A percentile compares a stretch with the other conserved stretches of the same genome.
These are phyloP conservation scores for Adoxophyes honmai DNA, from an alignment of 1,140 invertebrate genomes.

Conservation along the genomic window DNA sequence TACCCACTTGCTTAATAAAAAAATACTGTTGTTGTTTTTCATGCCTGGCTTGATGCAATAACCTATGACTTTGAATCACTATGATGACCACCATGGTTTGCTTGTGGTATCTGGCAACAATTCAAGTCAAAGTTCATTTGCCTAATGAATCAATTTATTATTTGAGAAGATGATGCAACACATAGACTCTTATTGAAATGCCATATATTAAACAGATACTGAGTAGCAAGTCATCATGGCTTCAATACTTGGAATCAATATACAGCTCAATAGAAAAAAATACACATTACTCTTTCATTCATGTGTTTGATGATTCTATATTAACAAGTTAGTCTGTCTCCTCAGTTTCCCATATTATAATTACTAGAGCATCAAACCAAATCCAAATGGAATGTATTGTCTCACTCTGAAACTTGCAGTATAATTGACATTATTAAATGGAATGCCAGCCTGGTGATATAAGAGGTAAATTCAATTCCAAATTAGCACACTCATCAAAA, in stretches of 20 bases:
- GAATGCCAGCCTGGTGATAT: not conserved
- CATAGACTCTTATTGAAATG: slow-evolving; percentile 23
- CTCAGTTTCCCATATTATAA: not conserved
- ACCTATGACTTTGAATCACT: not conserved
- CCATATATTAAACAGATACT: not conserved
- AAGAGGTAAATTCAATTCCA: not conserved
- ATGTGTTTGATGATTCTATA: not conserved
- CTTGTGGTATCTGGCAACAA: not conserved
- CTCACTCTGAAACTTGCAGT: not conserved
- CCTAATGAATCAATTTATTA: slow-evolving; percentile 8
- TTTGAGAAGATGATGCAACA: slow-evolving; percentile 27
- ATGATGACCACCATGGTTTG: not conserved
- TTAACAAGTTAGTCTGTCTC: not conserved
- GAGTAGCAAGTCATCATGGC: not conserved
- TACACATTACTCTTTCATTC: not conserved
- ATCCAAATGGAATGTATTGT: not conserved
- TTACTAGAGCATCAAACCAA: slow-evolving; percentile 1
- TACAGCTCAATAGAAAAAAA: not conserved
- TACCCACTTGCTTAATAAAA: slow-evolving; percentile 62
- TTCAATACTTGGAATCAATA: not conserved
- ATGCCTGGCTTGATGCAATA: too few species aligned
- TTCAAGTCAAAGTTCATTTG: slow-evolving; percentile 4
- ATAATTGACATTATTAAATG: slow-evolving; percentile 1
- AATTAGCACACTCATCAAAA: not conserved
- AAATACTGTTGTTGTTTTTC: slow-evolving; percentile 12